Evolutionary conservation across 1,140 invertebrate genomes (phyloP).

Genomic region (Lanistes nyassanus): DNA sequence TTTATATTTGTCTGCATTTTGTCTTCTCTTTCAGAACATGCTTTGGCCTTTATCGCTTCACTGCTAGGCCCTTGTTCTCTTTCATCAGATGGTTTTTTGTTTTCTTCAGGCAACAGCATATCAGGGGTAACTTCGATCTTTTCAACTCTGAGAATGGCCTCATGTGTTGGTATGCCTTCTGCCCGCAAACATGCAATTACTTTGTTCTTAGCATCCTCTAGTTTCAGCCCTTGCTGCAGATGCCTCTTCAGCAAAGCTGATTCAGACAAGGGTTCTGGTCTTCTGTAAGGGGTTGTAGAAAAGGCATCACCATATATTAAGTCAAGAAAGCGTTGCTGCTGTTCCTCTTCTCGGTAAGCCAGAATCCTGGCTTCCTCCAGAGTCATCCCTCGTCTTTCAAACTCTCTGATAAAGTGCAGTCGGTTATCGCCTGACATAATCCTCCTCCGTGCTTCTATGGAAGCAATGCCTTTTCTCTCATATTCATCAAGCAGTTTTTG

Average conservation of each 20-base stretch:
- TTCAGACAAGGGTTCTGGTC: no score
- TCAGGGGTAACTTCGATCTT: slow-evolving; percentile 1
- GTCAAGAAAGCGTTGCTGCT: no score
- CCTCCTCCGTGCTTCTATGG: slow-evolving; percentile 1
- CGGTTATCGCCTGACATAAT: slow-evolving; percentile 6
- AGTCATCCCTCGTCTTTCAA: slow-evolving; percentile 13
- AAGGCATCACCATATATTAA: no score
- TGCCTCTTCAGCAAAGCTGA: slow-evolving; percentile 7
- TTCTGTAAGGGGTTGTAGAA: no score
- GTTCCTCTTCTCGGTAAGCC: slow-evolving; percentile 9
- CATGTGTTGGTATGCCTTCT: slow-evolving; percentile 17
- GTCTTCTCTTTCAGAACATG: background rate
- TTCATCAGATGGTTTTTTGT: background rate
- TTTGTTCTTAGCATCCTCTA: slow-evolving; percentile 20
- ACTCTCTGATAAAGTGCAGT: slow-evolving; percentile 10
- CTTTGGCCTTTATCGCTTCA: background rate
- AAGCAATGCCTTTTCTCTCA: background rate
- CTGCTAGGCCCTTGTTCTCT: background rate
- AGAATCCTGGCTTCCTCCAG: background rate
- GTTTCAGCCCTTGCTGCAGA: background rate
- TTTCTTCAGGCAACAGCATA: background rate
- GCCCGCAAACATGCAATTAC: slow-evolving; percentile 3
- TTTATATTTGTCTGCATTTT: background rate
- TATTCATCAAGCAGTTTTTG: slow-evolving; percentile 18
- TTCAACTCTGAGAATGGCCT: slow-evolving; percentile 16